These are phyloP conservation scores for Sibirionetta formosa DNA, from an alignment of 2,797 vertebrate species.

Conservation along the genomic window DNA sequence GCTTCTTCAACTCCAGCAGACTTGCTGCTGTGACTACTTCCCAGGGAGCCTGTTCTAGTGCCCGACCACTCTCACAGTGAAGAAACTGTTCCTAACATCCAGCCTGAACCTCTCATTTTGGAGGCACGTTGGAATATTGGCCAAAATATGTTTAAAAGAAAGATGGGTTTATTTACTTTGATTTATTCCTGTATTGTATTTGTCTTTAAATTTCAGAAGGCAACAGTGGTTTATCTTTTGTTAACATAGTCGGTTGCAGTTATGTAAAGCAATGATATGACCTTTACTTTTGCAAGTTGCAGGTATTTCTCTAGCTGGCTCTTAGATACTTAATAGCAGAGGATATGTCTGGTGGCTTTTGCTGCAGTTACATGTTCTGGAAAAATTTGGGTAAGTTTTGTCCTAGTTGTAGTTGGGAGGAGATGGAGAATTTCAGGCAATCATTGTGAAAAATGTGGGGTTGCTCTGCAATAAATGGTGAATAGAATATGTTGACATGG, in stretches of 20 bases:
- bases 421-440: background rate
- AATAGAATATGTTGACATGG: background rate
- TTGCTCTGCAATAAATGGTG: background rate
- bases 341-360: background rate
- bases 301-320: background rate
- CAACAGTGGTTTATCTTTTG: background rate
- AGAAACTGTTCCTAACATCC: too few relatives aligned
- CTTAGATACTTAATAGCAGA: background rate
- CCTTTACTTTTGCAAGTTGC: background rate
- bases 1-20: too few relatives aligned
- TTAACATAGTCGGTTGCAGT: background rate
- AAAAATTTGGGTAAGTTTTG: background rate
- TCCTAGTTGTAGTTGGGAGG: background rate
- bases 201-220: background rate
- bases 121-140: background rate
- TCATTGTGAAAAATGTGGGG: background rate
- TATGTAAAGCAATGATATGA: rapidly evolving
- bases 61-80: too few relatives aligned
- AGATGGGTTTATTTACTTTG: background rate
- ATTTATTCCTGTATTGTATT: background rate
- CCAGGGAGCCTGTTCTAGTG: too few relatives aligned
- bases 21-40: too few relatives aligned
- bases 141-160: background rate
- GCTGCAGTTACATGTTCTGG: background rate
- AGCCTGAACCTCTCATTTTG: too few relatives aligned